Evolutionary conservation across 2,888 invertebrate species (phyloP), one percentile per base, ranked within the genome.

Genomic region (Melanargia galathea): DNA sequence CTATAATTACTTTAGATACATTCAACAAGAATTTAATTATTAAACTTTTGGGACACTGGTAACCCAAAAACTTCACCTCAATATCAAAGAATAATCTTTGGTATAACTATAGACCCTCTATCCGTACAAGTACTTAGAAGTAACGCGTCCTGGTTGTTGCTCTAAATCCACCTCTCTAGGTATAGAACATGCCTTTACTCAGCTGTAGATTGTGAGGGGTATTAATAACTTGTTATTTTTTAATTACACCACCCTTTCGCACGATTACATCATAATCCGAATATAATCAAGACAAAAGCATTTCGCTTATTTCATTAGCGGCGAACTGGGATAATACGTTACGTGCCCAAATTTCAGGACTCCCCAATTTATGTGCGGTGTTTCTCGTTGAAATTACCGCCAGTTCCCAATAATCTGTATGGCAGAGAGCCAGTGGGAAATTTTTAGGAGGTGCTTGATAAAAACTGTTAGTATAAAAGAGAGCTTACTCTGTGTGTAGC

Each of bases 251-350:
- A 51, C 33, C 52, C 52, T 52, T 52, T 18, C 20, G 6, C 33
- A 5, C 35, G 13, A 52, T 57, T 30, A 45, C 20, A 33, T 60
- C 54, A 54, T 62, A 62, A 64, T 60, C 59, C 40, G 52, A 62
- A 62, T 62, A 60, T 68, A 66, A 66, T 66, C 51, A 66, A 66
- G 68, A 64, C 62, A 62, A 68, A 63, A 66, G 71, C 70, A 75
- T 76, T 72, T 71, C 66, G 71, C 64, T 74, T 75, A 77, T 79
- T 79, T 76, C 73, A 73, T 77, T 74, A 75, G 69, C 73, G 70
- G 66, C 56, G 46, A 57, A 46, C 60, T 56, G 60, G 65, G 67
- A 62, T 73, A 73, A 71, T 73, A 70, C 69, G 76, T 71, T 72
- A 71, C 75, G 76, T 72, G 77, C 71, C 73, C 70, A 72, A 73